Conservation (phyloP, 1,140 invertebrate species). For the Drosophila ohnishii region DNA sequence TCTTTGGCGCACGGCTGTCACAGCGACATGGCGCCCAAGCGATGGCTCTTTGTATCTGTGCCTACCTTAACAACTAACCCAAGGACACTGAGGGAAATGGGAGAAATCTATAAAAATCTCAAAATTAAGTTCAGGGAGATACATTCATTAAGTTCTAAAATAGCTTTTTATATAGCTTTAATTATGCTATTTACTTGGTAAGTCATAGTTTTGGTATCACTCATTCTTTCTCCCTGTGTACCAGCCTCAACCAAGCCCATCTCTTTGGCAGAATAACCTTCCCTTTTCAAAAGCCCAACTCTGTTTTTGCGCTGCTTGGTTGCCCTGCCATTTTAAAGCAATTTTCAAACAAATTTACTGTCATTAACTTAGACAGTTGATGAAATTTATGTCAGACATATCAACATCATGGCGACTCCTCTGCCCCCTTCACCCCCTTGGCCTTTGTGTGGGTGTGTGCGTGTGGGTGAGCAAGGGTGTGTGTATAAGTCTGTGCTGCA, state of each 20-base stretch:
- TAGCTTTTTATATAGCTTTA: too few species aligned
- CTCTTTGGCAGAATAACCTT: conserved; percentile 7
- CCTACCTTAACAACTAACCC: conserved; percentile 65
- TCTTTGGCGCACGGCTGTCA: conserved; percentile 76
- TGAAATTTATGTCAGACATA: conserved; percentile 82
- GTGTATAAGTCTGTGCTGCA: conserved; percentile 38
- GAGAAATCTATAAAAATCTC: too few species aligned
- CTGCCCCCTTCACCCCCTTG: not conserved
- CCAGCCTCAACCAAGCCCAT: conserved; percentile 20
- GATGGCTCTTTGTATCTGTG: conserved; percentile 31
- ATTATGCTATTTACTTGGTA: accelerated
- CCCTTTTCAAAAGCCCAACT: conserved; percentile 23
- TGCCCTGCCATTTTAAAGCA: conserved; percentile 81
- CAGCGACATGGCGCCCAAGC: conserved; percentile 69
- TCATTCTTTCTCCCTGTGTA: not conserved
- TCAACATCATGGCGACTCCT: conserved; percentile 69
- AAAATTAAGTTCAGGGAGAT: not conserved
- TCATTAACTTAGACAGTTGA: conserved; percentile 82
- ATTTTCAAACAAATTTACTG: conserved; percentile 82
- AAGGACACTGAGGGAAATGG: not conserved
- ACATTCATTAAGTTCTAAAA: not conserved
- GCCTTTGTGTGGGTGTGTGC: conserved; percentile 43
- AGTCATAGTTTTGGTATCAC: not conserved
- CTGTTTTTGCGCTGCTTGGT: conserved; percentile 75
- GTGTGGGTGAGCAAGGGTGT: conserved; percentile 5